Base-by-base conservation (phyloP, 2,888 invertebrate species). In the Fragum sueziense region DNA sequence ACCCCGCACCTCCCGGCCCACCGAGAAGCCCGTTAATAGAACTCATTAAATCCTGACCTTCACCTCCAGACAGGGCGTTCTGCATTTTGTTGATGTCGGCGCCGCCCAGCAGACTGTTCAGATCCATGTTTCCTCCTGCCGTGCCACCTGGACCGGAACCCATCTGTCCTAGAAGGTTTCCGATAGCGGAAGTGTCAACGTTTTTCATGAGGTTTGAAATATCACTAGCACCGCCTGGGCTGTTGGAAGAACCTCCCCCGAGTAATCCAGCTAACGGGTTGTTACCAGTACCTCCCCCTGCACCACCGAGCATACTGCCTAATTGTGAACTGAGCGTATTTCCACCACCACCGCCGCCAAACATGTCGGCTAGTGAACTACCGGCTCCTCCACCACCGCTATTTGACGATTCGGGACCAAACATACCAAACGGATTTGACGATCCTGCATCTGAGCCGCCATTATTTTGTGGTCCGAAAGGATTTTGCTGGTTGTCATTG, bases 41-140 rank as follows among this genome's bases (percentile, higher is more conserved):
- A 14, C 59, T 61, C 80, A 84, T 84, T 33, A 84, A 52, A 27
- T 79, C 70, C 22, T 79, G 57, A 1, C 79, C 81, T 29, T 84
- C 67, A 20, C 67, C 51, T 1, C 84, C 79, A 11, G 61, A 29
- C n/a, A 84, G 37, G 31, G 71, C 29, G 7, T 75, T 70, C 20
- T 73, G 65, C 51, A 84, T 71, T 11, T 76, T 79, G 37, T 73
- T 79, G n/a, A 70, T 68, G 51, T 84, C 84, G 34, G 80, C 73
- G 27, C 41, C 67, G 22, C 76, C 74, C n/a, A 84, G 41, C 0
- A 84, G 33, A 11, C 74, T 74, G 17, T 47, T 47, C n/a, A 47
- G 3, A 17, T 68, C 29, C 1, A 84, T 20, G 59, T 76, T 78
- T 25, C 52, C 70, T 9, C 41, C 57, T 27, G 47, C 61, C 3